Percentiles rank a stretch among this genome's conserved stretches.
Conservation (phyloP, 2,888 invertebrate species). For the Cylindroiulus punctatus region DNA sequence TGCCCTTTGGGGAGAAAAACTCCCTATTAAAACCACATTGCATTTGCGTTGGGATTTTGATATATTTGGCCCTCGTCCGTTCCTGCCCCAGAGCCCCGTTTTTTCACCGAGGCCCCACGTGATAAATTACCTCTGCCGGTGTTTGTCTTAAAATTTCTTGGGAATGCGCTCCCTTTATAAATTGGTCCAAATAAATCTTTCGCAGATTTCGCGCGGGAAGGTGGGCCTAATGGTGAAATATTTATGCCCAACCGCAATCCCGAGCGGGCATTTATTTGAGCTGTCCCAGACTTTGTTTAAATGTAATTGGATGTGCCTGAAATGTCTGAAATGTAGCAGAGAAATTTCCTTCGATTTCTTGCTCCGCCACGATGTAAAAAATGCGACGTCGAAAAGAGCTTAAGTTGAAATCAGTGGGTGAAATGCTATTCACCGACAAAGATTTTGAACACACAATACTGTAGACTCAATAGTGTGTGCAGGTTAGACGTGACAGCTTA, state of each 20-base stretch:
- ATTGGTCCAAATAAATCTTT: neutral
- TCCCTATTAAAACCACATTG: slow-evolving; percentile 12
- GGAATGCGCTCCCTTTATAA: neutral
- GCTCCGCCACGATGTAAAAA: neutral
- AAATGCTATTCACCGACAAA: too few species aligned
- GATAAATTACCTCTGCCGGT: slow-evolving; percentile 1
- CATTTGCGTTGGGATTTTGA: slow-evolving; percentile 10
- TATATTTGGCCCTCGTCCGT: slow-evolving; percentile 4
- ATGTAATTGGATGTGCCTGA: slow-evolving; percentile 26
- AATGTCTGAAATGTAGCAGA: neutral
- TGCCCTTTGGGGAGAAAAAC: neutral
- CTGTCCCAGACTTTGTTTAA: neutral
- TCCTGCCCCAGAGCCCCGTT: neutral
- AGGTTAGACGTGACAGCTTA: too few species aligned
- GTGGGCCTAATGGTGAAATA: slow-evolving; percentile 8
- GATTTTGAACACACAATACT: too few species aligned
- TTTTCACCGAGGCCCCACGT: neutral
- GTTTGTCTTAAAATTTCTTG: slow-evolving; percentile 29
- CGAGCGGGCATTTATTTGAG: slow-evolving; percentile 34
- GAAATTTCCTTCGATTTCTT: slow-evolving; percentile 14
- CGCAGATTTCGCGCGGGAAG: neutral
- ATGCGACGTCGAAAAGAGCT: too few species aligned
- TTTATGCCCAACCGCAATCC: neutral
- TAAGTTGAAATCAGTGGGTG: too few species aligned
- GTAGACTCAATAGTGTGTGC: too few species aligned